Base-by-base conservation (phyloP, 30 jellyfish, hydroid and myxozoan species). In the Hydra vulgaris region DNA sequence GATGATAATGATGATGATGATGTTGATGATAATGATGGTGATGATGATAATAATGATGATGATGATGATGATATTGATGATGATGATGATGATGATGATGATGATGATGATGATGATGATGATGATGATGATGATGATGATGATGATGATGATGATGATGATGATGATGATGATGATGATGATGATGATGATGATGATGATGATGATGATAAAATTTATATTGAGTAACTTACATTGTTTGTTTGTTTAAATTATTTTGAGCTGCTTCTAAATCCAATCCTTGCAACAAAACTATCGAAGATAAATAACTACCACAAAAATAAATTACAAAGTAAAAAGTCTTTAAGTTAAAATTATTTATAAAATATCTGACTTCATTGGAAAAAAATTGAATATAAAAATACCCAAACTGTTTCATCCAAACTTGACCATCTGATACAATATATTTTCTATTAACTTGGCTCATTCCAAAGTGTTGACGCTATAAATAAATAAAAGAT, bases 381-480 rank as follows among this genome's bases (percentile, higher is more conserved):
- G 61, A 40, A 40, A 40, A 40, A 40, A 40, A 40, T 40, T 3
- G n/a, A n/a, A n/a, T n/a, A n/a, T n/a, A 26, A 18, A 18, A 88
- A 16, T 81, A 89, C 97, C 95, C 94, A 7, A 89, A 74, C 19
- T 78, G 54, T 26, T 86, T 85, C 7, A 85, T 52, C 8, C 78
- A 22, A 18, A 5, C 79, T 75, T 70, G 77, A 0, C 76, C 22
- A 17, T 88, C 74, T 18, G 81, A 53, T 0, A 55, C 77, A 23
- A 89, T 54, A 23, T 52, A 83, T 81, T 85, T 72, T 55, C 82
- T 79, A 25, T 89, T 89, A 17, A 89, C 86, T 74, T 89, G 97
- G 27, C 89, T 89, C 52, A 79, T 18, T 7, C 97, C 97, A 76
- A 74, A 89, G 53, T 79, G 73, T 19, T 74, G 87, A 7, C 87